Percentiles rank a stretch among this genome's conserved stretches.
phyloP scores from a whole-genome alignment of 2,888 invertebrate genomes.

The Dicyrtomina minuta region DNA sequence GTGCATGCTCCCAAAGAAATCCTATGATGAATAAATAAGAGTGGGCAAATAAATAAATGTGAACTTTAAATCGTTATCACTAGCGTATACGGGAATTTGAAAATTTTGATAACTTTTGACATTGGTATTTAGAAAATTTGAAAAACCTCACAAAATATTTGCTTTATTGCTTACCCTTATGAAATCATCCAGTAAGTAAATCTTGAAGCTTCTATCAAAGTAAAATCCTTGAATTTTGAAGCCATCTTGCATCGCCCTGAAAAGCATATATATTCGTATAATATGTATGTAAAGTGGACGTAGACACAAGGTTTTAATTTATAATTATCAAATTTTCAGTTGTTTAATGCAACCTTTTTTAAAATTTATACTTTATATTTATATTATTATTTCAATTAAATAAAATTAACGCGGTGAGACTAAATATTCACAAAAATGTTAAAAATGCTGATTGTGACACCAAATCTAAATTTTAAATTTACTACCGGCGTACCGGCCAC shows the following conservation, averaged over 20 bases:
- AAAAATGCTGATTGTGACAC: too few species aligned
- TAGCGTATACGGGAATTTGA: background rate
- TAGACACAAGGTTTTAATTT: too few species aligned
- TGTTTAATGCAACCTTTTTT: background rate
- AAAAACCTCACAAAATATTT: constrained; percentile 52
- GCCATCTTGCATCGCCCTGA: constrained; percentile 57
- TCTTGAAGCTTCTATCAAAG: constrained; percentile 58
- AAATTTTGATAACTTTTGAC: background rate
- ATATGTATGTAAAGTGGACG: too few species aligned
- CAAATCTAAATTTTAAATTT: too few species aligned
- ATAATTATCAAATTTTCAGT: background rate
- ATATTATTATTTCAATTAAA: too few species aligned
- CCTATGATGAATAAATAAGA: constrained; percentile 8
- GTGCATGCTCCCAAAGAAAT: constrained; percentile 22
- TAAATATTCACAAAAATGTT: too few species aligned
- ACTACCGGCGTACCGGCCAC: too few species aligned
- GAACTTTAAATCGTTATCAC: background rate
- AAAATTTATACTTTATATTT: too few species aligned
- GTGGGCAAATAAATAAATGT: too few species aligned
- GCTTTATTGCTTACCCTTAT: constrained; percentile 59
- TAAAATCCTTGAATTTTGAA: constrained; percentile 57
- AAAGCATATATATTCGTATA: background rate
- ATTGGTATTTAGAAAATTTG: background rate
- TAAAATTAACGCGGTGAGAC: too few species aligned
- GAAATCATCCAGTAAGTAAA: constrained; percentile 57